Evolutionary conservation across 2,888 invertebrate species (phyloP).

Genomic region (Morpho helenor): DNA sequence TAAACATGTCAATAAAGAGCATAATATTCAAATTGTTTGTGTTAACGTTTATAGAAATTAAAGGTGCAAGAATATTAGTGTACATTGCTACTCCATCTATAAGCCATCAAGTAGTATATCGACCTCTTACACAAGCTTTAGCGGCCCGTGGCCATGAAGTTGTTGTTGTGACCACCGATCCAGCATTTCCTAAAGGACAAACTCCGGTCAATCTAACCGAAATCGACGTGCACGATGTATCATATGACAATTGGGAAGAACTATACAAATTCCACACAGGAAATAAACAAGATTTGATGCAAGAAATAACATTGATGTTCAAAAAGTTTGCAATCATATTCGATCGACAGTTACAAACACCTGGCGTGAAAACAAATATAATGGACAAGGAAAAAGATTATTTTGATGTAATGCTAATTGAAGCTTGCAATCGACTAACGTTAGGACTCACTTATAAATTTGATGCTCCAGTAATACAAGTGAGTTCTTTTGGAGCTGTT

Average conservation of each 20-base stretch:
- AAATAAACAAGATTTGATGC: slow-evolving; percentile 3
- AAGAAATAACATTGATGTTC: slow-evolving; percentile 12
- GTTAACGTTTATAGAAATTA: slow-evolving; percentile 10
- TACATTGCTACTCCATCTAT: slow-evolving; percentile 48
- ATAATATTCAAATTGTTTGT: neutral
- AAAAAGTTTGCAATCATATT: slow-evolving; percentile 24
- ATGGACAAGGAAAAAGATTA: slow-evolving; percentile 28
- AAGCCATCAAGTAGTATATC: slow-evolving; percentile 42
- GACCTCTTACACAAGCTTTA: slow-evolving; percentile 43
- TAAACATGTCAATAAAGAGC: slow-evolving; percentile 1
- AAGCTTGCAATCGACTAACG: slow-evolving; percentile 24
- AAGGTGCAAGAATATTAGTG: slow-evolving; percentile 44
- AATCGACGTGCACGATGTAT: slow-evolving; percentile 41
- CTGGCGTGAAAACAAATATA: slow-evolving; percentile 30
- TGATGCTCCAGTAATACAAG: slow-evolving; percentile 29
- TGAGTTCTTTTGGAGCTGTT: slow-evolving; percentile 29
- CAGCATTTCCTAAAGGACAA: slow-evolving; percentile 30
- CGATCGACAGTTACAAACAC: slow-evolving; percentile 30
- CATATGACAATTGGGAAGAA: slow-evolving; percentile 33
- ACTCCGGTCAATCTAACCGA: slow-evolving; percentile 38
- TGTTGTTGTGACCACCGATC: slow-evolving; percentile 36
- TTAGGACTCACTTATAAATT: slow-evolving; percentile 28
- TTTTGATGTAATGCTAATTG: slow-evolving; percentile 31
- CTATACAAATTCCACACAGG: slow-evolving; percentile 5
- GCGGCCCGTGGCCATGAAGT: slow-evolving; percentile 40